phyloP scores from a whole-genome alignment of 2,888 invertebrate genomes.

The Polia nebulosa region DNA sequence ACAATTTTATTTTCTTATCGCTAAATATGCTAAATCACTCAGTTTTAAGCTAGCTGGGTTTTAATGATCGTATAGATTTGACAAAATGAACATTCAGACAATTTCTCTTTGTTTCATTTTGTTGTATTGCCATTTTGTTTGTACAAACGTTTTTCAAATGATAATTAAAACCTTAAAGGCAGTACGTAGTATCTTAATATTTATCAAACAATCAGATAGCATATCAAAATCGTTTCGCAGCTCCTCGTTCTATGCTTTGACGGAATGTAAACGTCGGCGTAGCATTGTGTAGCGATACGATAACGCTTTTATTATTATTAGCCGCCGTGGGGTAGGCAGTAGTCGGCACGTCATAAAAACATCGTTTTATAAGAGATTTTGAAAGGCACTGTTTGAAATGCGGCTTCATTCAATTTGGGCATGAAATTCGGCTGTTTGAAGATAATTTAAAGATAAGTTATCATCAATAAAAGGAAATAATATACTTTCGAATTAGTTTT shows the following conservation, averaged over 20 bases:
- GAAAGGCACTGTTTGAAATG: conserved; percentile 10
- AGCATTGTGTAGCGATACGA: conserved; percentile 86
- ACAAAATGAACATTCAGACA: too few species aligned
- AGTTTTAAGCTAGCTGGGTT: too few species aligned
- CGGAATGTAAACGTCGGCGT: conserved; percentile 85
- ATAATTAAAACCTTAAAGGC: too few species aligned
- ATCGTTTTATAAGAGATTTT: conserved; percentile 52
- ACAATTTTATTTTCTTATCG: too few species aligned
- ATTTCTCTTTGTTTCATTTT: too few species aligned
- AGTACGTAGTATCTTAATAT: too few species aligned
- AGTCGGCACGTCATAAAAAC: conserved; percentile 75
- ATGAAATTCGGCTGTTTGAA: not conserved
- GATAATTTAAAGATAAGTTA: not conserved
- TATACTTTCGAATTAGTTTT: too few species aligned
- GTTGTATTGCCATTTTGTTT: too few species aligned
- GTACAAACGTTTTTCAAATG: too few species aligned
- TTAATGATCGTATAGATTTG: too few species aligned
- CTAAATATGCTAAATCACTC: too few species aligned
- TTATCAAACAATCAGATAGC: not conserved
- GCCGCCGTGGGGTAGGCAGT: conserved; percentile 68
- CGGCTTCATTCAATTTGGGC: conserved; percentile 2
- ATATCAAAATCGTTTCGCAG: conserved; percentile 55
- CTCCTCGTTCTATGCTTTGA: conserved; percentile 78
- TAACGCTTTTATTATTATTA: conserved; percentile 88
- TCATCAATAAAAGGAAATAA: too few species aligned